Base-by-base conservation (phyloP, 1,140 invertebrate species). In the Liolophura sinensis region DNA sequence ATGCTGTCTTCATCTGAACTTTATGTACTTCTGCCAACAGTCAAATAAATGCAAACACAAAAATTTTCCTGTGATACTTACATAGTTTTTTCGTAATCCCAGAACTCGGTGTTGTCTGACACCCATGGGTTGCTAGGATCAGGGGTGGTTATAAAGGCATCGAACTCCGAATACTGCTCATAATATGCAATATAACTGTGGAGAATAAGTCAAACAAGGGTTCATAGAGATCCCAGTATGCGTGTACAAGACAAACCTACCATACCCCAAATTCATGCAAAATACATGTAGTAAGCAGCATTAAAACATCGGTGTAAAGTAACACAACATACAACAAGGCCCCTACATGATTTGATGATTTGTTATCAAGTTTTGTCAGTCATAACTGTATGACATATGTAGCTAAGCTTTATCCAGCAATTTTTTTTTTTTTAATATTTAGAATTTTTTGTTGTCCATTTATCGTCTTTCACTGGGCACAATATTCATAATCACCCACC, bases 91-190 rank as follows among this genome's bases (percentile, higher is more conserved):
- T 88, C 86, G 63, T 84, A 80, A 74, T 99, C 96, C 97, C 97
- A 99, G 78, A 96, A 92, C 78, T 99, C 97, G 9, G 92, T 90
- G 81, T 90, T 97, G 81, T 99, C 97, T 27, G 91, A 91, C 69
- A 97, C 89, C 97, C 97, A 99, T 0, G 97, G 97, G 88, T 99
- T 99, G 40, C 93, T 90, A 76, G 94, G 92, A 75, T 80, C 81
- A 67, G 76, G 82, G 62, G 76, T 72, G 3, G 79, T 80, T 48
- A 83, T 78, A 69, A 85, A 80, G 61, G 81, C 76, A 79, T 85
- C 84, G 83, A 97, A 99, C 82, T 99, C 96, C 65, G 90, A 88
- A 85, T 99, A 98, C 85, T 98, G 96, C 80, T 98, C 95, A 85
- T 91, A 98, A 86, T 97, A 98, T 62, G 91, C 90, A 75, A 98